Percentiles rank a stretch among this genome's conserved stretches.
These are phyloP conservation scores for Zaprionus camerounensis DNA, from an alignment of 1,140 invertebrate genomes.

Conservation along the genomic window DNA sequence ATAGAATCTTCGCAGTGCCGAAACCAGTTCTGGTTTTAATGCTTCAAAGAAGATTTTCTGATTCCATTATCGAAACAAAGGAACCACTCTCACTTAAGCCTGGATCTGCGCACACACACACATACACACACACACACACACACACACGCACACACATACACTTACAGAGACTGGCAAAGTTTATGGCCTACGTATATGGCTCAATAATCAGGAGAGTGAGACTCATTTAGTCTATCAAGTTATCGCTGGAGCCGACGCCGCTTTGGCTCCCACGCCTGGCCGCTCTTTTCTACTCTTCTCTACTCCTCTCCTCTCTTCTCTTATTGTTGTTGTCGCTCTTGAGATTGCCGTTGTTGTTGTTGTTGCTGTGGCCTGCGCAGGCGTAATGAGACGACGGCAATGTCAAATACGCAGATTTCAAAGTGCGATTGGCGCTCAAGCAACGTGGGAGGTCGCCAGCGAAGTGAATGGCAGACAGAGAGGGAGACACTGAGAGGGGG, in stretches of 20 bases:
- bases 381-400: constrained; percentile 76
- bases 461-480: background rate
- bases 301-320: background rate
- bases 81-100: constrained; percentile 7
- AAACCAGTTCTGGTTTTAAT: background rate
- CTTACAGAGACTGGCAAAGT: background rate
- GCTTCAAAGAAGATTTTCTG: background rate
- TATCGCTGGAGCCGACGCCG: constrained; percentile 16
- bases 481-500: background rate
- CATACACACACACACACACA: background rate
- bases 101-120: background rate
- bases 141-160: background rate
- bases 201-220: constrained; percentile 38
- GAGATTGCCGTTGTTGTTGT: constrained; percentile 18
- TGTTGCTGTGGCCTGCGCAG: constrained; percentile 62
- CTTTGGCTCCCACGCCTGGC: constrained; percentile 36
- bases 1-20: no score
- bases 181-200: constrained; percentile 44
- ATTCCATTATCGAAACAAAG: background rate
- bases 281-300: constrained; percentile 16
- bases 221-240: constrained; percentile 48
- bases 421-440: constrained; percentile 62
- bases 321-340: constrained; percentile 37
- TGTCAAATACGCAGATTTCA: constrained; percentile 77
- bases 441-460: constrained; percentile 63